phyloP scores from a whole-genome alignment of 2,888 invertebrate genomes.

The Euclidia mi region DNA sequence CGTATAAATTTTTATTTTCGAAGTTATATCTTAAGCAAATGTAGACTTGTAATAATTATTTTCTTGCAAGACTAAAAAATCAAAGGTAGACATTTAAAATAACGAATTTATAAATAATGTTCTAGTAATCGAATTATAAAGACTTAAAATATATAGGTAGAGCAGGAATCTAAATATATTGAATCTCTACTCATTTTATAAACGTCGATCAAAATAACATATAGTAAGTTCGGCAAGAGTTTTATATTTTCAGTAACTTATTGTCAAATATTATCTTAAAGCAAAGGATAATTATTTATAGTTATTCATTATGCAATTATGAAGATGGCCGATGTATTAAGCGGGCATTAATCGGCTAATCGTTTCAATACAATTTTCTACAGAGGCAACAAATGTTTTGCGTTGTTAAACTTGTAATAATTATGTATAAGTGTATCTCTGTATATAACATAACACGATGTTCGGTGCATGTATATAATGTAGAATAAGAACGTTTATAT shows the following conservation, averaged over 20 bases:
- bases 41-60: not conserved
- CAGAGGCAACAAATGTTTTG: not conserved
- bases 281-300: too few relatives aligned
- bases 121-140: not conserved
- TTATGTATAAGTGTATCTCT: slow-evolving; percentile 27
- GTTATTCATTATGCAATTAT: too few relatives aligned
- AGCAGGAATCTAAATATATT: too few relatives aligned
- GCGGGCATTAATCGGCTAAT: too few relatives aligned
- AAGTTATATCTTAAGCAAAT: slow-evolving; percentile 24
- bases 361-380: too few relatives aligned
- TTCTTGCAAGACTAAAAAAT: not conserved
- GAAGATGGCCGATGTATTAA: too few relatives aligned
- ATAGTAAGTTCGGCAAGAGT: too few relatives aligned
- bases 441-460: slow-evolving; percentile 54
- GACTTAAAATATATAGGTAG: too few relatives aligned
- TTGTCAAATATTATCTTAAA: too few relatives aligned
- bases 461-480: slow-evolving; percentile 72
- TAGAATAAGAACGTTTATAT: slow-evolving; percentile 65
- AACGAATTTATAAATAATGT: not conserved
- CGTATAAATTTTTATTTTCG: slow-evolving; percentile 32
- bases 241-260: too few relatives aligned
- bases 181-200: too few relatives aligned
- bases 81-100: not conserved
- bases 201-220: too few relatives aligned
- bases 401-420: slow-evolving; percentile 20